Base-by-base conservation (phyloP, 2,888 invertebrate species). In the Nephrotoma guestfalica region DNA sequence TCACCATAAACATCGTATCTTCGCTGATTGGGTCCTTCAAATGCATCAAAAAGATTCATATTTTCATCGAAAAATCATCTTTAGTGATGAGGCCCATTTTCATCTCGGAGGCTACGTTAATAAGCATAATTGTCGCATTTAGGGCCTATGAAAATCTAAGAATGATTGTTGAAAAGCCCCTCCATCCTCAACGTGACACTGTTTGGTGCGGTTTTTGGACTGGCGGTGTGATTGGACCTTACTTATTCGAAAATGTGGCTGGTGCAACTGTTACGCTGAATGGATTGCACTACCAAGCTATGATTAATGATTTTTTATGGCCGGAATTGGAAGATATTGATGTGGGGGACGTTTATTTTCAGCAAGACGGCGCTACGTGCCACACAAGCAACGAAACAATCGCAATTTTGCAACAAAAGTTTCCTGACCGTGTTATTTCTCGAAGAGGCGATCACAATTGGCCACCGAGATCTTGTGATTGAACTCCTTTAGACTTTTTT, bases 171-270 rank as follows among this genome's bases (percentile, higher is more conserved):
- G 42, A 85, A 41, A 84, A 87, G 41, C 45, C 85, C 40, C 47
- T 87, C 86, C 87, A 87, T 43, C 43, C 85, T 4, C 43, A 87
- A 83, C 13, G 47, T 43, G 83, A 86, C n/a, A 87, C 85, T 71
- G 85, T 42, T 57, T 85, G 85, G 71, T 86, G 86, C 57, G 86
- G 71, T 85, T 86, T 86, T 85, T 86, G 86, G 86, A 9, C 86
- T 47, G 86, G 57, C 51, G 86, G 86, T 11, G 45, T 57, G 40
- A 51, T 86, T 86, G 51, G 18, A 43, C 30, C 86, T n/a, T 86
- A 47, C 45, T 86, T 86, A 30, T 47, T 86, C 18, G 51, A 86
- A 86, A 86, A 86, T 51, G 57, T 51, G 40, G 40, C 47, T 47
- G 51, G 41, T 83, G 41, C 83, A 83, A 83, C 83, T 41, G 83